These are phyloP conservation scores for Papilio polytes DNA, from an alignment of 1,140 invertebrate species.

Conservation along the genomic window DNA sequence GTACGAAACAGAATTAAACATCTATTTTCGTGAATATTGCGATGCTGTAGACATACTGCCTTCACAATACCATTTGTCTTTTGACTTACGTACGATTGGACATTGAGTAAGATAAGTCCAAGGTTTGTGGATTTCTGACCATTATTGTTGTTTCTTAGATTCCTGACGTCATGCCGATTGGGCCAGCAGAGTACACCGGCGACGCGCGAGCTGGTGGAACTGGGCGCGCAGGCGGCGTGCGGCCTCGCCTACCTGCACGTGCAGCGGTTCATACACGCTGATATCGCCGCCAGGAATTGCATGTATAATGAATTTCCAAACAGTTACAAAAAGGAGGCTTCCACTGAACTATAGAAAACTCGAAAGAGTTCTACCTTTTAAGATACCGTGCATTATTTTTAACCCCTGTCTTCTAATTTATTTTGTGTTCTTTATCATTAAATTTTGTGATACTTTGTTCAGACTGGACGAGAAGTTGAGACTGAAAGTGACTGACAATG, in stretches of 20 bases:
- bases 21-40: too few relatives aligned
- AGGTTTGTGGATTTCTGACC: too few relatives aligned
- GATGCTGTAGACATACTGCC: too few relatives aligned
- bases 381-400: neutral
- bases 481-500: slow-evolving; percentile 95
- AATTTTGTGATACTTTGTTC: slow-evolving; percentile 46
- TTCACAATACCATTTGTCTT: too few relatives aligned
- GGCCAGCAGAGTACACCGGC: slow-evolving; percentile 85
- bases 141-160: slow-evolving; percentile 72
- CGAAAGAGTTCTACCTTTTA: too few relatives aligned
- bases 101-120: too few relatives aligned
- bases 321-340: too few relatives aligned
- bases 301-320: slow-evolving; percentile 57
- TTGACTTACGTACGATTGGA: too few relatives aligned
- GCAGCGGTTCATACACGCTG: slow-evolving; percentile 94
- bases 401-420: neutral
- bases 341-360: neutral
- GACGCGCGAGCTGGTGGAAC: slow-evolving; percentile 94
- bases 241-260: slow-evolving; percentile 96
- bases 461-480: slow-evolving; percentile 93
- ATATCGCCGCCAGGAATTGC: slow-evolving; percentile 95
- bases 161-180: slow-evolving; percentile 86
- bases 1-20: too few relatives aligned
- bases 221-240: slow-evolving; percentile 94
- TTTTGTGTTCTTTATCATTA: neutral